Evolutionary conservation across 2,797 vertebrate species (phyloP).

Genomic region (Enteromius anoplus): DNA sequence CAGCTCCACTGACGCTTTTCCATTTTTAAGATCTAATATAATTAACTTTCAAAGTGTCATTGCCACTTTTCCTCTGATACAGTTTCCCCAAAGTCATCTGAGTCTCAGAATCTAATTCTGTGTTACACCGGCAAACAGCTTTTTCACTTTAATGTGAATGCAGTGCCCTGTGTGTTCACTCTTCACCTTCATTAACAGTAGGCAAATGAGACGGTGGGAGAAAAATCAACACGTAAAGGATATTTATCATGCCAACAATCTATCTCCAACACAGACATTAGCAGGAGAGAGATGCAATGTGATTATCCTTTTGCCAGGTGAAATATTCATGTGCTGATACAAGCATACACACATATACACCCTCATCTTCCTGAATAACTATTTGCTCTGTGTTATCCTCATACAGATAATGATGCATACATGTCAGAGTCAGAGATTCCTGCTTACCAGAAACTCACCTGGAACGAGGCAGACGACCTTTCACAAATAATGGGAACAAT

Average conservation of each 20-base stretch:
- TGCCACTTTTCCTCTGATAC: slow-evolving; percentile 30
- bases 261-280: slow-evolving; percentile 14
- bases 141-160: slow-evolving; percentile 26
- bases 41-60: slow-evolving; percentile 65
- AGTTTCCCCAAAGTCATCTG: slow-evolving; percentile 19
- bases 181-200: slow-evolving; percentile 45
- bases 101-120: slow-evolving; percentile 39
- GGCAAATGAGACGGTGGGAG: slow-evolving; percentile 49
- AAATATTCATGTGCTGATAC: slow-evolving; percentile 14
- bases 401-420: slow-evolving; percentile 59
- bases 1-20: background rate
- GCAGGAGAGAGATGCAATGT: slow-evolving; percentile 18
- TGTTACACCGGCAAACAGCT: slow-evolving; percentile 23
- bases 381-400: slow-evolving; percentile 53
- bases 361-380: slow-evolving; percentile 25
- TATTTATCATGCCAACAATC: slow-evolving; percentile 41
- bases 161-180: slow-evolving; percentile 37
- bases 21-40: slow-evolving; percentile 50
- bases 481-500: slow-evolving; percentile 14
- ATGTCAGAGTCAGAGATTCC: background rate
- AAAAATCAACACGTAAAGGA: slow-evolving; percentile 55
- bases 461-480: background rate
- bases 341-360: slow-evolving; percentile 17
- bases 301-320: slow-evolving; percentile 19
- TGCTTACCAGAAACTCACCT: background rate